Percentiles rank a stretch among this genome's conserved stretches.
phyloP scores from a whole-genome alignment of 2,888 invertebrate species.

The Pinctada fucata region DNA sequence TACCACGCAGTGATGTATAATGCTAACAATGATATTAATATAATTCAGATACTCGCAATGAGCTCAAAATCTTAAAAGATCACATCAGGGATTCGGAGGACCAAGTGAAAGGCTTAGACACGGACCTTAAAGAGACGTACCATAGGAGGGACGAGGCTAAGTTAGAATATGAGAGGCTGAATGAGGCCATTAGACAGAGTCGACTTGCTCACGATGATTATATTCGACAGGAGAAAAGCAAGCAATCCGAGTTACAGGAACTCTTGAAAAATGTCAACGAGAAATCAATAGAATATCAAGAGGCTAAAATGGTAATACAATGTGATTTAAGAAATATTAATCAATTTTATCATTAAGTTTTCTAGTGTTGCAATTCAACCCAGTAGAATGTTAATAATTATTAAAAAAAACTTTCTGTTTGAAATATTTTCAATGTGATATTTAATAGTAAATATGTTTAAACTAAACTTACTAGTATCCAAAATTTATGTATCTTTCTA shows the following conservation, averaged over 20 bases:
- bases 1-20: no score
- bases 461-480: no score
- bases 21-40: no score
- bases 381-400: background rate
- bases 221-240: conserved; percentile 59
- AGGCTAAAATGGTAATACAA: conserved; percentile 58
- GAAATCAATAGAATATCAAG: conserved; percentile 63
- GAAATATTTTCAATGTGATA: no score
- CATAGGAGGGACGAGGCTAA: conserved; percentile 63
- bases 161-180: conserved; percentile 64
- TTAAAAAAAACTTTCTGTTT: no score
- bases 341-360: no score
- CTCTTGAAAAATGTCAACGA: conserved; percentile 61
- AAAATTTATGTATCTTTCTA: no score
- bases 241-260: conserved; percentile 65
- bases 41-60: conserved; percentile 57
- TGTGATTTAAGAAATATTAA: no score
- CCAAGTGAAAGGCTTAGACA: conserved; percentile 55
- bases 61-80: conserved; percentile 61
- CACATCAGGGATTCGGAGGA: conserved; percentile 63
- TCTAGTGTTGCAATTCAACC: no score
- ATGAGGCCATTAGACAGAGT: conserved; percentile 63
- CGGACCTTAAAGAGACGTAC: conserved; percentile 58
- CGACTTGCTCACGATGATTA: conserved; percentile 59
- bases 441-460: no score